Percentiles rank a stretch among this genome's conserved stretches.
Conservation (phyloP, 2,797 vertebrate genomes). For the Chloroceryle amazona region DNA sequence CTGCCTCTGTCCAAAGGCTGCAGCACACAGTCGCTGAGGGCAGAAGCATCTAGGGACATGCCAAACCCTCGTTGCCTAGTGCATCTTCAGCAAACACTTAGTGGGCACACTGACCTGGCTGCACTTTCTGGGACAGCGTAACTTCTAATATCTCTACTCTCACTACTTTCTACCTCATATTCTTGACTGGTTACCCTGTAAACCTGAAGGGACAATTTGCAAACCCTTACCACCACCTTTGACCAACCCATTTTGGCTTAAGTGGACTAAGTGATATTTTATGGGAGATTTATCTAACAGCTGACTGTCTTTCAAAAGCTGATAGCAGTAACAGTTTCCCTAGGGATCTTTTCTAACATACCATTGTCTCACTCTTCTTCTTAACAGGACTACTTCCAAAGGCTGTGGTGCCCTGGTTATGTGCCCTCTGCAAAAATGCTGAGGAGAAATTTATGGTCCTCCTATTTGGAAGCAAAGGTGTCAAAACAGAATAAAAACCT, state of each 20-base stretch:
- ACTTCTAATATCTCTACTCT: background rate
- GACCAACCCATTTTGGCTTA: conserved; percentile 31
- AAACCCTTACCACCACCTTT: conserved; percentile 24
- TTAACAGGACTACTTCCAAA: background rate
- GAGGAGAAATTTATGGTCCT: background rate
- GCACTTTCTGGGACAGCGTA: background rate
- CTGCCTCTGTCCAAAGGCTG: background rate
- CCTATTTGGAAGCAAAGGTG: background rate
- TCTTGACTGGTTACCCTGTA: background rate
- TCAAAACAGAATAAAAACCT: background rate
- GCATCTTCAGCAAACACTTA: background rate
- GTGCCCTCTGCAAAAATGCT: background rate
- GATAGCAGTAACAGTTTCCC: background rate
- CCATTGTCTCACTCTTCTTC: background rate
- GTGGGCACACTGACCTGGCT: background rate
- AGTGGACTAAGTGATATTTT: conserved; percentile 42
- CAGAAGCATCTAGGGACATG: background rate
- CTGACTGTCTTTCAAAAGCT: conserved; percentile 20
- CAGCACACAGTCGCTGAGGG: background rate
- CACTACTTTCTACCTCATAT: background rate
- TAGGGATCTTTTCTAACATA: background rate
- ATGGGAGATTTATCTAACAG: conserved; percentile 32
- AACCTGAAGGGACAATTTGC: conserved; percentile 18
- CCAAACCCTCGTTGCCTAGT: background rate
- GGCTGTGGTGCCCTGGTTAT: background rate